phyloP scores from a whole-genome alignment of 2,797 vertebrate genomes.

The Emydoidea blandingii region DNA sequence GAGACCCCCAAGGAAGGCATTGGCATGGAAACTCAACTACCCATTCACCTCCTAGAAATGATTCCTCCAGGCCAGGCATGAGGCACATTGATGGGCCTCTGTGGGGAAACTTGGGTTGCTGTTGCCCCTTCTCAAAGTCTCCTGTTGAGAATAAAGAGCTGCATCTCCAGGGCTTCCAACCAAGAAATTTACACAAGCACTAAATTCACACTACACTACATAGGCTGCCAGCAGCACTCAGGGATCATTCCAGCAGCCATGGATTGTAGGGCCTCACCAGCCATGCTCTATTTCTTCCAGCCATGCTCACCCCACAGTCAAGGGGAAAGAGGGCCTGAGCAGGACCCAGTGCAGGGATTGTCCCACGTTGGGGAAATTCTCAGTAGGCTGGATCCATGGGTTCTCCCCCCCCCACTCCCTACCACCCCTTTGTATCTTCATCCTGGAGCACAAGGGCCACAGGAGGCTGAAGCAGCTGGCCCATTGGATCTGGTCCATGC shows the following conservation, averaged over 20 bases:
- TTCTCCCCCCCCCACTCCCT: accelerated
- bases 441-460: neutral
- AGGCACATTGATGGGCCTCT: neutral
- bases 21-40: neutral
- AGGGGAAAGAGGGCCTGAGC: neutral
- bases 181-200: neutral
- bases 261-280: neutral
- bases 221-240: neutral
- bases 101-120: neutral
- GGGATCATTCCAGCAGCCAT: neutral
- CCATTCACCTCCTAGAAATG: neutral
- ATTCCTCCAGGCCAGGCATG: neutral
- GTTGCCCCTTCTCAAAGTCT: neutral
- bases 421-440: neutral
- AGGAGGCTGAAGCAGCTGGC: neutral
- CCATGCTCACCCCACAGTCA: neutral
- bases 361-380: neutral
- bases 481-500: neutral
- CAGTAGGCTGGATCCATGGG: too few relatives aligned
- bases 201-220: neutral
- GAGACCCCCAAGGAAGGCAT: neutral
- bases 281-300: neutral
- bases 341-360: neutral
- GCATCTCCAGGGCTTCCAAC: neutral
- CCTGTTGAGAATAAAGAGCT: neutral